Evolutionary conservation across 1,140 invertebrate genomes (phyloP).

Genomic region (Atta cephalotes): DNA sequence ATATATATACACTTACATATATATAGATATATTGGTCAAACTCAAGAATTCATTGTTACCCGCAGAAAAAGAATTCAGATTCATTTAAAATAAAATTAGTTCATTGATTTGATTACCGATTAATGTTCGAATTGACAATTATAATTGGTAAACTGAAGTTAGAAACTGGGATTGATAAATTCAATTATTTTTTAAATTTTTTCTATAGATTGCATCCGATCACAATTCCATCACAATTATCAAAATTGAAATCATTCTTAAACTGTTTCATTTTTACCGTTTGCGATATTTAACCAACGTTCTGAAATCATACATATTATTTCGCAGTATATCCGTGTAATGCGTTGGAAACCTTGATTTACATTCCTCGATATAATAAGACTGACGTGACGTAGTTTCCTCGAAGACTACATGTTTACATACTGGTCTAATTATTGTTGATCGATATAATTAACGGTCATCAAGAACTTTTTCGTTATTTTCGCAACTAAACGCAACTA

Average conservation of each 20-base stretch:
- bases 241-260: not conserved
- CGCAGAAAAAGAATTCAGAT: not conserved
- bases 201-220: not conserved
- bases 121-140: conserved; percentile 3
- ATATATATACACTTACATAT: not conserved
- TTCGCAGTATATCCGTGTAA: not conserved
- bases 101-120: not conserved
- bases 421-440: conserved; percentile 35
- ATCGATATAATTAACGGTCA: conserved; percentile 4
- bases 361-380: conserved; percentile 53
- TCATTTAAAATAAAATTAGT: not conserved
- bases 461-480: conserved; percentile 27
- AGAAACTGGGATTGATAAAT: not conserved
- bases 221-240: not conserved
- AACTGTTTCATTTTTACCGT: not conserved
- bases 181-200: not conserved
- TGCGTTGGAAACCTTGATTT: conserved; percentile 17
- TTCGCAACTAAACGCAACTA: not conserved
- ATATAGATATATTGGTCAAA: not conserved
- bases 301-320: not conserved
- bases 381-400: conserved; percentile 38
- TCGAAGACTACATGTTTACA: conserved; percentile 15
- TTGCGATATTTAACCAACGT: not conserved
- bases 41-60: not conserved
- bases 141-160: not conserved